Evolutionary conservation across 2,113 vertebrate species (phyloP).

Genomic region (Hepsetus odoe): DNA sequence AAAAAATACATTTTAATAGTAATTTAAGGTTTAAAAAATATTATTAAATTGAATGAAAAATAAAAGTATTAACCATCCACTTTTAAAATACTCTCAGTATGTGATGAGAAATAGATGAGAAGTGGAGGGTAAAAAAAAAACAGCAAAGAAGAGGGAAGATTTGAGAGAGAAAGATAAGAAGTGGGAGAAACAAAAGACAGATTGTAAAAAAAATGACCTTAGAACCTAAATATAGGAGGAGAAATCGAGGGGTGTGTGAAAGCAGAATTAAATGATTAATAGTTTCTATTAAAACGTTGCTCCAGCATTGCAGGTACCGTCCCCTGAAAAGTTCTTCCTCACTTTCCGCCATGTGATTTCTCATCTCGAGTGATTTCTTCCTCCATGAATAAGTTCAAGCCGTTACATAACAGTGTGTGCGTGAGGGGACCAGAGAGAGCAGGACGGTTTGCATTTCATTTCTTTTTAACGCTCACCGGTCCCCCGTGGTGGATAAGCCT

Average conservation of each 20-base stretch:
- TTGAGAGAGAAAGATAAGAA: no score
- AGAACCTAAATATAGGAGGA: conserved; percentile 61
- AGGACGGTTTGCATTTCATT: no score
- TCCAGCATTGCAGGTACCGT: conserved; percentile 56
- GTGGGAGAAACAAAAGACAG: conserved; percentile 7
- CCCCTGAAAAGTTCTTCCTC: conserved; percentile 51
- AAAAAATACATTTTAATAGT: no score
- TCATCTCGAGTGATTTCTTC: conserved; percentile 32
- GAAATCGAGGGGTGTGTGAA: conserved; percentile 49
- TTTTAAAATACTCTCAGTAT: no score
- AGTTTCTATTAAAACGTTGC: conserved; percentile 56
- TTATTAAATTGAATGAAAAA: no score
- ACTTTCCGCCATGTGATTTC: neutral
- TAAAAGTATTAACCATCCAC: no score
- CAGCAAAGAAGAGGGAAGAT: neutral
- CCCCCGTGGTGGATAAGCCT: neutral
- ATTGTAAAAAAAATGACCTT: neutral
- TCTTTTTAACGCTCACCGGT: neutral
- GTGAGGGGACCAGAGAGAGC: neutral
- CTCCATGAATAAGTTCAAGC: conserved; percentile 8
- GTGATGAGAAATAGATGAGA: no score
- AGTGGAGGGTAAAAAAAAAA: no score
- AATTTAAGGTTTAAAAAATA: no score
- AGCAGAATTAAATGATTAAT: conserved; percentile 67
- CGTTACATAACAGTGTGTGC: conserved; percentile 38